Base-by-base conservation (phyloP, 2,888 invertebrate genomes). In the Nemoura dubitans region DNA sequence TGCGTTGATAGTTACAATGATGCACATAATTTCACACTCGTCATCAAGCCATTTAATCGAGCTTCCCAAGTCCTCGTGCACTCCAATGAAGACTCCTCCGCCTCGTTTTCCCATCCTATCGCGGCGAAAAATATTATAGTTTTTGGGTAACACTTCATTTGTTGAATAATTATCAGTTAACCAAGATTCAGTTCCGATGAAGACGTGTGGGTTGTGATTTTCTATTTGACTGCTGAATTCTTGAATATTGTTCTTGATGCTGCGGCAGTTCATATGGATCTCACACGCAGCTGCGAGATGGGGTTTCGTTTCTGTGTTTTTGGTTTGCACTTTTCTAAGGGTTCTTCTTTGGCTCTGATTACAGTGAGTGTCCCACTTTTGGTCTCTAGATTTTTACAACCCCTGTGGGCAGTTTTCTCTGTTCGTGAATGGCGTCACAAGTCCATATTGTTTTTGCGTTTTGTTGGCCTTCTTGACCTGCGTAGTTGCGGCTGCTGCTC, bases 121-220 rank as follows among this genome's bases (percentile, higher is more conserved):
- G 7, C 78, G 27, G 14, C 78, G 27, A 78, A 28, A 78, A 28
- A 78, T 78, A 28, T 6, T 78, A 25, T 78, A 78, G 27, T 26
- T 78, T 7, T 16, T 28, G 25, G 78, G 29, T 2, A 78, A 78
- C 27, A 78, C 78, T 78, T 78, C 78, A 78, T 78, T 26, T 14
- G 27, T 6, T 14, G 78, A 26, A 16, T 21, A 26, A 16, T 28
- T 28, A 28, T 78, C 78, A 1, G 27, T 26, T 28, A 78, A 26
- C 78, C 78, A 78, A 6, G 78, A 78, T 28, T 78, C 78, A 26
- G 78, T 78, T 28, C 78, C 78, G 10, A 78, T 78, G 29, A 78
- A 78, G 27, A 78, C 25, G 29, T 78, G 27, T 28, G 78, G 78
- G 27, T 78, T 78, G 29, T 28, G 27, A 1, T 6, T 1, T 78